Base-by-base conservation (phyloP, 1,140 invertebrate genomes). In the Agraylea sexmaculata region DNA sequence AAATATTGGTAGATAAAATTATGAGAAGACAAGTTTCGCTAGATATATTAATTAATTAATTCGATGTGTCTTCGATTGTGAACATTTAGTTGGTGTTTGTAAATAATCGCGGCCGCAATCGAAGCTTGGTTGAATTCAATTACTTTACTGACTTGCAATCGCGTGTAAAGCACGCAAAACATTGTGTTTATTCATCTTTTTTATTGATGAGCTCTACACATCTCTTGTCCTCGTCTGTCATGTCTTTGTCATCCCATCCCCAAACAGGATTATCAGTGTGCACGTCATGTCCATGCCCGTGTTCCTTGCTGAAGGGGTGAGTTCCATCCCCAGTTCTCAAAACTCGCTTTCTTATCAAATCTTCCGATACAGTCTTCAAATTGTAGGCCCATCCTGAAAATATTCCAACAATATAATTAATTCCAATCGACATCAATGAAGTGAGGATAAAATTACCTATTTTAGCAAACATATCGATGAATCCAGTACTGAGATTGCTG, bases 401-500 rank as follows among this genome's bases (percentile, higher is more conserved):
- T 25, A 25, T 25, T 25, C 23, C 12, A 8, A 25, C 23, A 25
- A 12, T 25, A 8, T 8, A 25, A 25, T 25, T 25, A 25, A 25
- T 25, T 8, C 7, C 7, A 8, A 25, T 25, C 23, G n/a, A 25
- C 7, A n/a, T n/a, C n/a, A n/a, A n/a, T n/a, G n/a, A n/a, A n/a
- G n/a, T n/a, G n/a, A 5, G 5, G 20, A 12, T 11, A 6, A 41
- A 53, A 53, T 46, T 55, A 71, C 70, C 88, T 20, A 87, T 64
- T 46, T 60, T 64, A 1, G 80, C 78, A 51, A 83, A 81, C n/a
- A 78, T 60, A 52, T 92, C 85, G 51, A 93, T 85, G 42, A 89
- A 75, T 0, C 70, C 69, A 0, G 82, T 86, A 0, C 86, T 87
- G 28, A 81, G 56, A 56, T 92, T 93, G 15, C 71, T 68, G 11